Evolutionary conservation across 2,797 vertebrate species (phyloP).

Genomic region (Siniperca scherzeri): DNA sequence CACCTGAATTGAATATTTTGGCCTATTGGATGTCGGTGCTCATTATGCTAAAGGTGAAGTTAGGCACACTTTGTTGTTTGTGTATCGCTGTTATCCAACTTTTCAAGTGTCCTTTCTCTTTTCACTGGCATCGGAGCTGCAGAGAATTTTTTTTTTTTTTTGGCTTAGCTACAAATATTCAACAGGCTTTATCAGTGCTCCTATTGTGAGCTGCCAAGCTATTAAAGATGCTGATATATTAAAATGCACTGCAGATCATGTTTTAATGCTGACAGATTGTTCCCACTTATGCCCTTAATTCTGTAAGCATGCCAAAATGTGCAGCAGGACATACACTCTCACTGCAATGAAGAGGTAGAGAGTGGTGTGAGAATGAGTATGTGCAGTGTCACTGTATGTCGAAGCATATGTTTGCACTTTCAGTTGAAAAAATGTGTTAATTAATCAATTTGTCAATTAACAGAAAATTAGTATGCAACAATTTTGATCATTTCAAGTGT

Average conservation of each 20-base stretch:
- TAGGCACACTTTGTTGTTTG: neutral
- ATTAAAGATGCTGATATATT: conserved; percentile 53
- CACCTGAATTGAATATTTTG: neutral
- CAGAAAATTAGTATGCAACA: neutral
- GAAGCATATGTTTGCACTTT: neutral
- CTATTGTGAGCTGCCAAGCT: conserved; percentile 26
- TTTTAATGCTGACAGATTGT: conserved; percentile 55
- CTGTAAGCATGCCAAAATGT: conserved; percentile 31
- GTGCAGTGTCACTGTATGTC: neutral
- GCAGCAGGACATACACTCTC: conserved; percentile 4
- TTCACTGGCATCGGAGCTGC: neutral
- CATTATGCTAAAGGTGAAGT: conserved; percentile 15
- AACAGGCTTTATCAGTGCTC: conserved; percentile 13
- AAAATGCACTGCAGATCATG: conserved; percentile 41
- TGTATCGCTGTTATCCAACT: neutral
- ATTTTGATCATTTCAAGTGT: neutral
- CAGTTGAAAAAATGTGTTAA: neutral
- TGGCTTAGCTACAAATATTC: conserved; percentile 18
- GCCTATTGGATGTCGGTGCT: neutral
- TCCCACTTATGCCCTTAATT: conserved; percentile 29
- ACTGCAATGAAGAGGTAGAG: neutral
- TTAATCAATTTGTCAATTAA: neutral
- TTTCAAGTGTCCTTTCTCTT: neutral
- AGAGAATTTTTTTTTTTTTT: neutral
- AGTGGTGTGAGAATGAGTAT: neutral